Evolutionary conservation across 1,140 invertebrate genomes (phyloP), one percentile per base, ranked within the genome.

Genomic region (Platyscapa corneri): DNA sequence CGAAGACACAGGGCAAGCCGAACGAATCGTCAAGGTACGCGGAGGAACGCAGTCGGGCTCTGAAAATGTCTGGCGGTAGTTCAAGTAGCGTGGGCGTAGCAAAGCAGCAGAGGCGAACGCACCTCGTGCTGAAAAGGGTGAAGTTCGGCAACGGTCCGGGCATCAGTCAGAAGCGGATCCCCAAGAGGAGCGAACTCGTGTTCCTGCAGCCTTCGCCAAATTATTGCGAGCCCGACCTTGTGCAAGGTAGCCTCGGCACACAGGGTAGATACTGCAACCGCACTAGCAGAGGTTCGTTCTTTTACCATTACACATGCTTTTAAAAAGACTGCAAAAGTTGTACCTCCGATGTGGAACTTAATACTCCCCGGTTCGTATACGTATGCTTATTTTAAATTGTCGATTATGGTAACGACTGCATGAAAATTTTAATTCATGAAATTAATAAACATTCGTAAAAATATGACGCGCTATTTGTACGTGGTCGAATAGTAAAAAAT

Each of bases 121-220:
- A 94, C 82, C 92, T 95, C 84, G 91, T 94, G 42, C 88, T 95
- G 83, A 94, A 94, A 84, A 92, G 93, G 90, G 94, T 90, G 8
- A 93, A 93, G 88, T 87, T 90, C 65, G 89, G 85, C 78, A 86
- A 53, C 67, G 88, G 87, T 18, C 64, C 88, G 0, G 87, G 90
- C 79, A 89, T 89, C 49, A 90, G 88, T 60, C 89, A 90, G 67
- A 93, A 92, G 84, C 90, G 91, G 88, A 94, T 93, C 88, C 96
- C 97, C 56, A 96, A 96, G 89, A 95, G 96, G 90, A 95, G 96
- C 84, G 97, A 99, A 91, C 94, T 99, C 85, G 97, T 99, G 30
- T 99, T 95, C 93, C 93, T 99, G 87, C 96, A 98, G 90, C 93
- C 95, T 42, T 98, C 98, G 34, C 98, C 98, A 0, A 98, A 98